A percentile compares a stretch with the other conserved stretches of the same genome.
Conservation (phyloP, 2,113 vertebrate species). For the Chloropsis cyanopogon region DNA sequence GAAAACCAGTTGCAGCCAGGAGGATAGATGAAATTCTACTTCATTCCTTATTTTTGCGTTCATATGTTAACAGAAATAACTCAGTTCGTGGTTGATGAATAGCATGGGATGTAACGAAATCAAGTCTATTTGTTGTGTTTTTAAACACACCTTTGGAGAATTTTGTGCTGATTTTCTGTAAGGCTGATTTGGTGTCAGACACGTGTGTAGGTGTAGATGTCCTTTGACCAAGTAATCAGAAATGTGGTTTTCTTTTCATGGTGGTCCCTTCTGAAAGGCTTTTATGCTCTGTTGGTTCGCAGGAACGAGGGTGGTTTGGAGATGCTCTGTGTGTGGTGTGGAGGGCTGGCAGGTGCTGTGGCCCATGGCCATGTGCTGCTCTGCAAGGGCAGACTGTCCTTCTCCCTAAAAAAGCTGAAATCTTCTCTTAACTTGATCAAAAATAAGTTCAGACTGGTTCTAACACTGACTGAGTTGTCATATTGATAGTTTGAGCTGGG, state of each 20-base stretch:
- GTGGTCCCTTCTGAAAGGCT: not conserved
- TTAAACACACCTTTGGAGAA: not conserved
- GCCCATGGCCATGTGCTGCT: not conserved
- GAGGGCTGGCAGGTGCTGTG: not conserved
- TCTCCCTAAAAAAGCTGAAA: not conserved
- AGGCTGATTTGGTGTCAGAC: not conserved
- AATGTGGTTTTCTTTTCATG: not conserved
- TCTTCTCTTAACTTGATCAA: not conserved
- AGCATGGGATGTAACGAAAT: not conserved
- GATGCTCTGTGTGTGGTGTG: not conserved
- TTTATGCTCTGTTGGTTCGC: not conserved
- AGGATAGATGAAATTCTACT: not conserved
- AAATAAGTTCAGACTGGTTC: not conserved
- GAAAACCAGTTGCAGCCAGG: not conserved
- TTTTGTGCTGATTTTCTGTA: not conserved
- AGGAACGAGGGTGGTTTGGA: not conserved
- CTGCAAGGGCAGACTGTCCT: not conserved
- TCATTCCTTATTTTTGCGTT: not conserved
- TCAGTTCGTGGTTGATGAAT: not conserved
- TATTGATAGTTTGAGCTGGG: not conserved
- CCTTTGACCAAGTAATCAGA: not conserved
- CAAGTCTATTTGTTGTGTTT: not conserved
- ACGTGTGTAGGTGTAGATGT: rapidly evolving
- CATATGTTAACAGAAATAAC: not conserved
- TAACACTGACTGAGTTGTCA: not conserved